Evolutionary conservation across 2,888 invertebrate genomes (phyloP), one percentile per base, ranked within the genome.

Genomic region (Epinotia ramella): DNA sequence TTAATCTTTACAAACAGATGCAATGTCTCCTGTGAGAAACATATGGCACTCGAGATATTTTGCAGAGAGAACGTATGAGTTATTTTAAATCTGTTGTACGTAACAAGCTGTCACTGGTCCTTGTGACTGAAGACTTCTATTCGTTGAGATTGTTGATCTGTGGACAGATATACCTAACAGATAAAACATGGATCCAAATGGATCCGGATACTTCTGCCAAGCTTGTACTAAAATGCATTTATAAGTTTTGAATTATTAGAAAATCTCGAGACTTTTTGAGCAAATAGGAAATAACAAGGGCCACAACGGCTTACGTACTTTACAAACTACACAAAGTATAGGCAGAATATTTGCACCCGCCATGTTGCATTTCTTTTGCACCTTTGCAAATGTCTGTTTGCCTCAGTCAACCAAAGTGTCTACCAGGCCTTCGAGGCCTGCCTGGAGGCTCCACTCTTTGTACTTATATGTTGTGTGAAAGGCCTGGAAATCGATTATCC

Each of bases 1-100:
- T 40, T 44, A 46, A 73, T 73, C 46, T 69, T 70, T 13, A n/a
- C 24, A 40, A 75, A 20, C 75, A 75, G 69, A 59, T 75, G 75
- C 40, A 24, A 59, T 18, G 60, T 75, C 65, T 70, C 65, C 18
- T 16, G 16, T 49, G 16, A 49, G 59, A 44, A 70, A 71, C 18
- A 73, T 59, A 56, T 13, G 40, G 59, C 69, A 59, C 65, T 70
- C 64, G 65, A 57, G 65, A 60, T 64, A 69, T 70, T 70, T 66
- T 18, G 53, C 70, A 62, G 49, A 60, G n/a, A 63, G 46, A 5
- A 59, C 64, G 18, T 69, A 40, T 62, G 65, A 71, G 70, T 56
- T 71, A 71, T 71, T 71, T 75, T 71, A 75, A 44, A 53, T 40
- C 53, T 53, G 65, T 18, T 64, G 59, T 46, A 57, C 53, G 28